These are phyloP conservation scores for Dicerorhinus sumatrensis DNA, from an alignment of 2,113 vertebrate species.

Conservation along the genomic window DNA sequence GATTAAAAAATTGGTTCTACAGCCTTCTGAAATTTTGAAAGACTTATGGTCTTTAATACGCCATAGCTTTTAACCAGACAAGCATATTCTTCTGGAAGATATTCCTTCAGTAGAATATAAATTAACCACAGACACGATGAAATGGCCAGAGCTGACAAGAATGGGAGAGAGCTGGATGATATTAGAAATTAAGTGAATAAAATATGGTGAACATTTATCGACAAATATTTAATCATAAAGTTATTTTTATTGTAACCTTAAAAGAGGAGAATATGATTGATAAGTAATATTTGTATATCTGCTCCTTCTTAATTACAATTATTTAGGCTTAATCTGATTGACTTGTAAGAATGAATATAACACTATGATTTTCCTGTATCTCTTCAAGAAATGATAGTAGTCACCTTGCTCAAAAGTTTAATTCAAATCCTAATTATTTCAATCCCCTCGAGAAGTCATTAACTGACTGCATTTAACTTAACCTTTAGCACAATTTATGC, in stretches of 20 bases:
- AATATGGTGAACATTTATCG: conserved; percentile 69
- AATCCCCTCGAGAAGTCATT: conserved; percentile 20
- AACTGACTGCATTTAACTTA: conserved; percentile 59
- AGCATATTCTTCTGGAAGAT: conserved; percentile 58
- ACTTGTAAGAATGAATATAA: background rate
- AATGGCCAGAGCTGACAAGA: conserved; percentile 62
- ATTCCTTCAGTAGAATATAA: conserved; percentile 66
- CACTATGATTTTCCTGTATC: background rate
- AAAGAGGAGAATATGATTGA: background rate
- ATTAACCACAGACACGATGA: conserved; percentile 68
- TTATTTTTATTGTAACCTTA: conserved; percentile 69
- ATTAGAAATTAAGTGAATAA: conserved; percentile 77
- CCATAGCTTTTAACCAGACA: conserved; percentile 63
- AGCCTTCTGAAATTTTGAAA: conserved; percentile 62
- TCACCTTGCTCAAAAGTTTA: conserved; percentile 58
- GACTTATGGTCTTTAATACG: conserved; percentile 52
- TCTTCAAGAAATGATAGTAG: conserved; percentile 48
- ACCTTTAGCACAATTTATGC: conserved; percentile 25
- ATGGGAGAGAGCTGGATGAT: conserved; percentile 43
- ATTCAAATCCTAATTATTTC: conserved; percentile 56
- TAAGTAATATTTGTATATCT: conserved; percentile 33
- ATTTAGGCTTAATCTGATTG: conserved; percentile 22
- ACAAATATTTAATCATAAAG: conserved; percentile 45
- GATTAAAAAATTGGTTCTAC: conserved; percentile 52
- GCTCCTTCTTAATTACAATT: conserved; percentile 11